Evolutionary conservation across 1,140 invertebrate genomes (phyloP), one percentile per base, ranked within the genome.

Genomic region (Lineus longissimus): DNA sequence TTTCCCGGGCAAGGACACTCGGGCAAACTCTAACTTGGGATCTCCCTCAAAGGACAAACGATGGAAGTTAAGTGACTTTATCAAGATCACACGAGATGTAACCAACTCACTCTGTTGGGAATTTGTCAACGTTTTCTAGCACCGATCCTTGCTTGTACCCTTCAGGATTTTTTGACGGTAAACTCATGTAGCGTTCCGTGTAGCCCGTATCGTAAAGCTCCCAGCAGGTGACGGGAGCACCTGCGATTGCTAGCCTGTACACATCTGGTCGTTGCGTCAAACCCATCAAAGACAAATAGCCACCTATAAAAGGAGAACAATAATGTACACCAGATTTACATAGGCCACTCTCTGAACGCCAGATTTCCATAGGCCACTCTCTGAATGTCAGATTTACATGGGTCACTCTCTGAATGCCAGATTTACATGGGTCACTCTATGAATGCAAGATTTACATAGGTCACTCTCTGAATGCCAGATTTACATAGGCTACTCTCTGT

Each of bases 191-290:
- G 41, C 96, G 85, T 66, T 85, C 84, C 23, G 97, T 99, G 82
- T 99, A 99, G 17, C 94, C 95, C 0, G 95, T 97, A 72, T 93
- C 91, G 68, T 82, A 97, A 51, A 95, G 87, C 64, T 89, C 87
- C 97, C 97, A 99, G 68, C 91, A 92, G 15, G 94, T 95, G 0
- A 99, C 97, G 0, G 97, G 96, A 13, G 96, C 96, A 36, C 96
- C 97, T 58, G 95, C 94, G 64, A 97, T 91, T 22, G 92, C 92
- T 23, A 90, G 74, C 80, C 83, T 84, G 67, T 85, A 85, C 40
- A 84, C 70, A 66, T 85, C 81, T 13, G 83, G 79, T 67, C 81
- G 69, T 64, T 85, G 81, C 25, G 76, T 78, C 47, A 85, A 62
- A 13, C 78, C 84, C 79, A 85, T 83, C 13, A 85, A 68, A n/a